Conservation (phyloP, 2,797 vertebrate genomes). For the Phataginus tetradactyla region DNA sequence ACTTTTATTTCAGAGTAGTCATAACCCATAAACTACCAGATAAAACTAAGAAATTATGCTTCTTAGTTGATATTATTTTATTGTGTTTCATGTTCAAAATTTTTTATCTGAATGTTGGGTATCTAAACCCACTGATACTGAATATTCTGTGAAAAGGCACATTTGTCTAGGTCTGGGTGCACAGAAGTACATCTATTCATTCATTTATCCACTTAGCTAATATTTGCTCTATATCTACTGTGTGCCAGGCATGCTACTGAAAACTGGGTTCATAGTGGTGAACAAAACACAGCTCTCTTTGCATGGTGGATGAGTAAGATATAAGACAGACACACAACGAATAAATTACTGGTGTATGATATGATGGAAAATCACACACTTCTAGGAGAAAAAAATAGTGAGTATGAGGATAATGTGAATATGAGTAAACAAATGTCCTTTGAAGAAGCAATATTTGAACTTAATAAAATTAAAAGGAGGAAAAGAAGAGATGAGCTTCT, state of each 20-base stretch:
- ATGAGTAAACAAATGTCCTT: not conserved
- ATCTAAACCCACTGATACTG: not conserved
- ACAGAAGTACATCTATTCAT: not conserved
- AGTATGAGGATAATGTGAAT: not conserved
- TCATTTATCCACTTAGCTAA: not conserved
- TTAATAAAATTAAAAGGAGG: not conserved
- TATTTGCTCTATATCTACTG: not conserved
- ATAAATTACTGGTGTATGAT: not conserved
- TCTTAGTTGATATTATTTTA: conserved; percentile 4
- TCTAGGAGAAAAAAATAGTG: conserved; percentile 15
- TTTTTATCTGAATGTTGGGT: not conserved
- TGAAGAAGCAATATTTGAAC: not conserved
- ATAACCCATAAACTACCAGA: not conserved
- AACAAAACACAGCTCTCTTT: not conserved
- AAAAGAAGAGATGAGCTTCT: not conserved
- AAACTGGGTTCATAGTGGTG: not conserved
- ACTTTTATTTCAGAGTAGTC: conserved; percentile 6
- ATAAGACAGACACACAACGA: not conserved
- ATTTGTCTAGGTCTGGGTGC: not conserved
- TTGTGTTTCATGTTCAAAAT: not conserved
- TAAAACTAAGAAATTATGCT: conserved; percentile 28
- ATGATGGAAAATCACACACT: not conserved
- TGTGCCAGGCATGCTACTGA: not conserved
- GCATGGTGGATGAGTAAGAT: not conserved
- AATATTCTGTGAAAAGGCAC: not conserved